Evolutionary conservation across 2,888 invertebrate genomes (phyloP).

Genomic region (Danaus chrysippus): DNA sequence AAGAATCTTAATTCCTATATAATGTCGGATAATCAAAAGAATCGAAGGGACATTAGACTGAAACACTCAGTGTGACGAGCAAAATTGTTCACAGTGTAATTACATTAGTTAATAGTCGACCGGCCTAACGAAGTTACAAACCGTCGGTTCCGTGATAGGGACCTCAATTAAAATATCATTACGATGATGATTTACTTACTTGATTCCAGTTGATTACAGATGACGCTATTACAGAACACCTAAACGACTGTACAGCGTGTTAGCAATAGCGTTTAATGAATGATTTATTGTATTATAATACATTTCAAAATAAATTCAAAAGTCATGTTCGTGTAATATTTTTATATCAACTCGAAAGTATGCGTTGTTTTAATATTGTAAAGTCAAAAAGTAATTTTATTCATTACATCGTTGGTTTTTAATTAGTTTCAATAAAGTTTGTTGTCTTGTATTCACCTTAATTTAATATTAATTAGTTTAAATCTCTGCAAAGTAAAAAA

Average conservation of each 20-base stretch:
- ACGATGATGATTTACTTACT: slow-evolving; percentile 44
- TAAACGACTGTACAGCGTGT: not conserved
- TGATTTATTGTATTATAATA: no score
- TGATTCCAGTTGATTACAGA: slow-evolving; percentile 32
- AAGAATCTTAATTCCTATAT: no score
- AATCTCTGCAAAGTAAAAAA: no score
- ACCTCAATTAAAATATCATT: slow-evolving; percentile 77
- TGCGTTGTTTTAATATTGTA: no score
- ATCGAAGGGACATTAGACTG: slow-evolving; percentile 8
- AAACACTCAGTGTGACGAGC: slow-evolving; percentile 26
- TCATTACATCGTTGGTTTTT: no score
- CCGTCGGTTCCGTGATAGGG: slow-evolving; percentile 55
- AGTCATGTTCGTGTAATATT: no score
- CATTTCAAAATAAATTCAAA: no score
- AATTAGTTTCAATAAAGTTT: no score
- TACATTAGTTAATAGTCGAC: slow-evolving; percentile 66
- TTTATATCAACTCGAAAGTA: no score
- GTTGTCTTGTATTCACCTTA: no score
- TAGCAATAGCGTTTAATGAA: not conserved
- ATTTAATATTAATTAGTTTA: no score
- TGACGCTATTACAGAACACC: slow-evolving; percentile 7
- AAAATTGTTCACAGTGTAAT: slow-evolving; percentile 59
- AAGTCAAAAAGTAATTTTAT: no score
- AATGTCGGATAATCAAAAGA: slow-evolving; percentile 12
- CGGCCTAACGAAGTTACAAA: slow-evolving; percentile 66